Base-by-base conservation (phyloP, 2,797 vertebrate species). In the Chaetodon trifasciatus region DNA sequence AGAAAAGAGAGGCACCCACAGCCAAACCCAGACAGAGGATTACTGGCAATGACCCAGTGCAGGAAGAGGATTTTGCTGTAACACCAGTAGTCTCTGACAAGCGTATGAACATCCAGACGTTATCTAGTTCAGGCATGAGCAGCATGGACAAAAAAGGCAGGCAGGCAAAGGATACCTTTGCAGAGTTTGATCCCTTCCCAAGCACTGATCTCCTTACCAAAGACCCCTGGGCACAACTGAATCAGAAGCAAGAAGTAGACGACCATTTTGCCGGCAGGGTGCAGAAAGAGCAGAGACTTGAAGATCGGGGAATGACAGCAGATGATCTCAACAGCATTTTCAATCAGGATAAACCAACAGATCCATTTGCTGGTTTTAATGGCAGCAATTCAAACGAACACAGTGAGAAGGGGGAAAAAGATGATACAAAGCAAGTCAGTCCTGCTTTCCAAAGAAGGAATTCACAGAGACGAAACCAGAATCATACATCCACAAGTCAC, bases 11-110 rank as follows among this genome's bases (percentile, higher is more conserved):
- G 11, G 64, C 78, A 12, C 94, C 94, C 24, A 86, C 61, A 52
- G 92, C 93, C 60, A 96, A 90, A 91, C 93, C 93, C n/a, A 95
- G 95, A 78, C 94, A 93, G 82, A 91, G 65, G 40, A 7, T n/a
- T n/a, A 75, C 28, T 75, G 70, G 0, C 46, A 91, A 81, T 55
- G 91, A 93, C 42, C 60, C 83, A 13, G 78, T 23, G 23, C 63
- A 58, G 9, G 79, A 81, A 65, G 63, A 86, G 19, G 65, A 92
- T 70, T 75, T 75, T 72, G 60, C 78, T 58, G 42, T 32, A 16
- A 81, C 64, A 47, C 49, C 70, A 74, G 40, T 5, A 19, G 16
- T 60, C 21, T 53, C 76, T 52, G 71, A 83, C 58, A 56, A 40
- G 55, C 37, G 55, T 9, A 24, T 53, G 8, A 83, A 62, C 23